A percentile compares a stretch with the other conserved stretches of the same genome.
Evolutionary conservation across 2,888 invertebrate species (phyloP).

Genomic region (Tipula confusa): DNA sequence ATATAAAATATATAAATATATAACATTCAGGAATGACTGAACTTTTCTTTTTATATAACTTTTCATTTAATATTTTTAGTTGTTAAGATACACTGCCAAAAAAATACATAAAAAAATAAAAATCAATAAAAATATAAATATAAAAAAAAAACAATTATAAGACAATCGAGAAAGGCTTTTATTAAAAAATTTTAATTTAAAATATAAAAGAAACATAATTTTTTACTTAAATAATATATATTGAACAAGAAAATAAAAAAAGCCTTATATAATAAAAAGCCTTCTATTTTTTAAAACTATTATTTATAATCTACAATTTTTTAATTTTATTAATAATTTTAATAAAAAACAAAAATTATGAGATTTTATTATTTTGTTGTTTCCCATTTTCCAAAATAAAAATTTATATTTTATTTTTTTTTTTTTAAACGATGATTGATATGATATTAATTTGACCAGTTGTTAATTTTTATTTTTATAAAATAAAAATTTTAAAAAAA

Average conservation of each 20-base stretch:
- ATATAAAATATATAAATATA: not conserved
- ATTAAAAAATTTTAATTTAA: constrained; percentile 4
- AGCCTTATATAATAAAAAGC: constrained; percentile 15
- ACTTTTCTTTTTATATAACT: not conserved
- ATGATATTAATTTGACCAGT: not conserved
- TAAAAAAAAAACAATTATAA: not conserved
- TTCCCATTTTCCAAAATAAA: not conserved
- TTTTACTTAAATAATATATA: constrained; percentile 13
- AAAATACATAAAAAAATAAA: not conserved
- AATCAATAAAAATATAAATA: not conserved
- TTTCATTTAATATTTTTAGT: constrained; percentile 13
- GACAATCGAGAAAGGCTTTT: constrained; percentile 25
- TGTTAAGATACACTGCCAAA: constrained; percentile 25
- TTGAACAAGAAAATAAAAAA: not conserved
- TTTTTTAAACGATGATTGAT: not conserved
- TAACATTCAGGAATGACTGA: not conserved
- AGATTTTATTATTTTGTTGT: not conserved
- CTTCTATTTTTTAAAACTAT: not conserved
- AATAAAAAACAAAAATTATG: not conserved
- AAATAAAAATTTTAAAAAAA: not conserved
- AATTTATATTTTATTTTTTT: not conserved
- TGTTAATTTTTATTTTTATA: not conserved
- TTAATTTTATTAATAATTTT: too few species aligned
- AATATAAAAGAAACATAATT: not conserved
- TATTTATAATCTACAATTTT: not conserved